Evolutionary conservation across 1,140 invertebrate genomes (phyloP).

Genomic region (Cydia strobilella): DNA sequence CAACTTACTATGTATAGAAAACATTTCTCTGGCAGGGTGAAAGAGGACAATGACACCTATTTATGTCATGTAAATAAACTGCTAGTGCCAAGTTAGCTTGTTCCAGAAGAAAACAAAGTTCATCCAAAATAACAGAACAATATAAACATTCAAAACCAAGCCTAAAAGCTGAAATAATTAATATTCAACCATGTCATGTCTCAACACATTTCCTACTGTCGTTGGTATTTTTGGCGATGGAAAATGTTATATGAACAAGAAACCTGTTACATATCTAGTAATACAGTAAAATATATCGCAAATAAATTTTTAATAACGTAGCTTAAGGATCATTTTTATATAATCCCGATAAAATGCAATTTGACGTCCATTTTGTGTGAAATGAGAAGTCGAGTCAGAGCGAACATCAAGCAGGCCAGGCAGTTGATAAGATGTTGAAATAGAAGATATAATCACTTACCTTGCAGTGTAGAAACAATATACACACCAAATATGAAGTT

Average conservation of each 20-base stretch:
- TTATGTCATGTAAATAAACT: constrained; percentile 53
- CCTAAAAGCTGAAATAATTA: background rate
- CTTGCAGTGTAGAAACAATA: constrained; percentile 45
- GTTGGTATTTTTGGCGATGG: background rate
- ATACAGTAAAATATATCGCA: background rate
- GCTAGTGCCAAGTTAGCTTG: background rate
- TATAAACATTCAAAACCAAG: background rate
- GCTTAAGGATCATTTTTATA: constrained; percentile 57
- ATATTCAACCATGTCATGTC: constrained; percentile 6
- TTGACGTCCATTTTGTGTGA: constrained; percentile 75
- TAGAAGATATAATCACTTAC: constrained; percentile 47
- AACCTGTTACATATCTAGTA: background rate
- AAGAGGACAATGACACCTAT: constrained; percentile 62
- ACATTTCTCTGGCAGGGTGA: constrained; percentile 24
- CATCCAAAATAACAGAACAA: background rate
- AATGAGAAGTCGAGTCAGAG: constrained; percentile 42
- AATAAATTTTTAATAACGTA: background rate
- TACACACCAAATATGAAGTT: constrained; percentile 43
- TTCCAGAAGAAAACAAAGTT: background rate
- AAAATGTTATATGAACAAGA: background rate
- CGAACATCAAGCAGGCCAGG: background rate
- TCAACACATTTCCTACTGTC: background rate
- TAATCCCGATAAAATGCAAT: constrained; percentile 72
- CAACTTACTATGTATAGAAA: background rate
- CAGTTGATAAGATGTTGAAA: background rate